Evolutionary conservation across 2,888 invertebrate genomes (phyloP).

Genomic region (Archips crataeganus): DNA sequence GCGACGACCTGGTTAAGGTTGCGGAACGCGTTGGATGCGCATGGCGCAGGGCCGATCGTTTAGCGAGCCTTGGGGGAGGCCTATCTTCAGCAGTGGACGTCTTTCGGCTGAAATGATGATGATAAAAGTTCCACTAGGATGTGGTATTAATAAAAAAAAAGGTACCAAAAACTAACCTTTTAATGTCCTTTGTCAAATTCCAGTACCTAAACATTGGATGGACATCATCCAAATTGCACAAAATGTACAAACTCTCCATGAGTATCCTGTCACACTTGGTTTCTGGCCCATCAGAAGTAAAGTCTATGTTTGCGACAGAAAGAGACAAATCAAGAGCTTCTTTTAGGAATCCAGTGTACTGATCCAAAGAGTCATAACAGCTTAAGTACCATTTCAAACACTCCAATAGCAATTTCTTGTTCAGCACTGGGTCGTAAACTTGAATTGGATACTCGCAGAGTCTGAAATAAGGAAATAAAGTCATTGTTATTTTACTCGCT

Average conservation of each 20-base stretch:
- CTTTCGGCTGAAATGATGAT: no score
- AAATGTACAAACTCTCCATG: constrained; percentile 89
- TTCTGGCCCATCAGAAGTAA: constrained; percentile 39
- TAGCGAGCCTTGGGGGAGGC: no score
- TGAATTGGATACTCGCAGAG: constrained; percentile 84
- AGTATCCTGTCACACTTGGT: constrained; percentile 72
- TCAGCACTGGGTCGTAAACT: constrained; percentile 89
- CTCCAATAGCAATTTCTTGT: constrained; percentile 89
- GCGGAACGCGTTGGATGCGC: no score
- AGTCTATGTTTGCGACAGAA: constrained; percentile 30
- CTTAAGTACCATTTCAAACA: constrained; percentile 88
- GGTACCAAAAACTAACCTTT: constrained; percentile 65
- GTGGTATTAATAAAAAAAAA: no score
- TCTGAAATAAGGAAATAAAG: constrained; percentile 70
- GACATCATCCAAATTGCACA: constrained; percentile 88
- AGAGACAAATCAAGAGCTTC: constrained; percentile 45
- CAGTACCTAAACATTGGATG: constrained; percentile 84
- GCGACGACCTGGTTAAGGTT: no score
- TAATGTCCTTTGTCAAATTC: constrained; percentile 67
- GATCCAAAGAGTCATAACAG: constrained; percentile 82
- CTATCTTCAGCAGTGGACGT: no score
- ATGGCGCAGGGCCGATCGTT: no score
- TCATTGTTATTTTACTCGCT: background rate
- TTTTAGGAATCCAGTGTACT: constrained; percentile 44
- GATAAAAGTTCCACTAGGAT: no score